phyloP scores from a whole-genome alignment of 1,140 invertebrate species.

The Drosophila saltans region DNA sequence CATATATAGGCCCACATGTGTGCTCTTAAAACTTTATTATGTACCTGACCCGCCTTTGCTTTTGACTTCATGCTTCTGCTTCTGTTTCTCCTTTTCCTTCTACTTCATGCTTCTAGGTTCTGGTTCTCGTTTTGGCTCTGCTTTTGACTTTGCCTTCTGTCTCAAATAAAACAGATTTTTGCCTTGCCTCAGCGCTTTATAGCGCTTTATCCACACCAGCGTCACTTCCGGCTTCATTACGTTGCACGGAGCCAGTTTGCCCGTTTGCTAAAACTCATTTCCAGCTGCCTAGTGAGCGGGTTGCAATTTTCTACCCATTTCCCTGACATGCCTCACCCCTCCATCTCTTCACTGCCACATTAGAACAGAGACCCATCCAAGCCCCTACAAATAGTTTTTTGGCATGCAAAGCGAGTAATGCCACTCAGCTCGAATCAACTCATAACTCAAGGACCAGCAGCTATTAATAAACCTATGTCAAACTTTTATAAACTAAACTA shows the following conservation, averaged over 20 bases:
- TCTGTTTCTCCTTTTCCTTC: conserved; percentile 24
- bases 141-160: conserved; percentile 40
- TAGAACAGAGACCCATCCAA: conserved; percentile 17
- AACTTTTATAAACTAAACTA: conserved; percentile 68
- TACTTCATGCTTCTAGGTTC: conserved; percentile 11
- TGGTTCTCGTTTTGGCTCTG: conserved; percentile 22
- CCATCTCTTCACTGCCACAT: neutral
- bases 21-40: conserved; percentile 60
- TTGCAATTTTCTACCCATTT: conserved; percentile 19
- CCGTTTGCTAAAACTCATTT: conserved; percentile 64
- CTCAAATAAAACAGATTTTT: conserved; percentile 60
- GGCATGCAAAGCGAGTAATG: conserved; percentile 39
- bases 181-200: conserved; percentile 44
- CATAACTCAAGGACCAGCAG: conserved; percentile 62
- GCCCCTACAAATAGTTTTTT: conserved; percentile 63
- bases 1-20: conserved; percentile 56
- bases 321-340: too few relatives aligned
- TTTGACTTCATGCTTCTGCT: conserved; percentile 1
- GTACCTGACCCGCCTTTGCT: conserved; percentile 37
- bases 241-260: conserved; percentile 47
- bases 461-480: conserved; percentile 78
- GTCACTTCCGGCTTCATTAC: conserved; percentile 70
- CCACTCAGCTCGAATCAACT: conserved; percentile 6
- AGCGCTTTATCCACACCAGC: conserved; percentile 44
- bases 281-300: conserved; percentile 30